Conservation (phyloP, 2,113 vertebrate genomes). For the Naja naja region DNA sequence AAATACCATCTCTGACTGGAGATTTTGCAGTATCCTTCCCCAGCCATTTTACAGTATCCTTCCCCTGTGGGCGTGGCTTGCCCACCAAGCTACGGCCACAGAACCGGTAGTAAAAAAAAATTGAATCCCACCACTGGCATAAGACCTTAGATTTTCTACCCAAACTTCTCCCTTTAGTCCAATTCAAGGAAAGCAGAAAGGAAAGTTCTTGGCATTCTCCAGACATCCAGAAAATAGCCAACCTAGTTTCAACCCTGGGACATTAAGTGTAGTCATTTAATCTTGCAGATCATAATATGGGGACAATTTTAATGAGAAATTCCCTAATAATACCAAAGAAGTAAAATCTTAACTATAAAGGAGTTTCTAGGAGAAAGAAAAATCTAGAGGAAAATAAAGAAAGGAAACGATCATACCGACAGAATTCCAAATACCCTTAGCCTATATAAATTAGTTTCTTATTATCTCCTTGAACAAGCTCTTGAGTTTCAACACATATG, state of each 20-base stretch:
- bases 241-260: not conserved
- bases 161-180: not conserved
- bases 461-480: not conserved
- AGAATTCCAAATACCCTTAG: not conserved
- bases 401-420: not conserved
- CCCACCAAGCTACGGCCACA: no score
- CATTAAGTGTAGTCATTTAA: not conserved
- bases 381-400: not conserved
- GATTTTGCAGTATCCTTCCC: no score
- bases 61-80: no score
- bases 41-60: no score
- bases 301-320: not conserved
- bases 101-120: no score
- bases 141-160: not conserved
- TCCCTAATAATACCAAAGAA: not conserved
- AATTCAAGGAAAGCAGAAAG: not conserved
- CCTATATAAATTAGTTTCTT: not conserved
- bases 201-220: not conserved
- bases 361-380: not conserved
- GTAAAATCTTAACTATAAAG: not conserved
- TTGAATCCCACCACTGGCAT: no score
- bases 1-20: no score
- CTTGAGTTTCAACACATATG: not conserved
- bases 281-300: not conserved
- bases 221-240: not conserved